Evolutionary conservation across 2,797 vertebrate genomes (phyloP).

Genomic region (Rhinatrema bivittatum): DNA sequence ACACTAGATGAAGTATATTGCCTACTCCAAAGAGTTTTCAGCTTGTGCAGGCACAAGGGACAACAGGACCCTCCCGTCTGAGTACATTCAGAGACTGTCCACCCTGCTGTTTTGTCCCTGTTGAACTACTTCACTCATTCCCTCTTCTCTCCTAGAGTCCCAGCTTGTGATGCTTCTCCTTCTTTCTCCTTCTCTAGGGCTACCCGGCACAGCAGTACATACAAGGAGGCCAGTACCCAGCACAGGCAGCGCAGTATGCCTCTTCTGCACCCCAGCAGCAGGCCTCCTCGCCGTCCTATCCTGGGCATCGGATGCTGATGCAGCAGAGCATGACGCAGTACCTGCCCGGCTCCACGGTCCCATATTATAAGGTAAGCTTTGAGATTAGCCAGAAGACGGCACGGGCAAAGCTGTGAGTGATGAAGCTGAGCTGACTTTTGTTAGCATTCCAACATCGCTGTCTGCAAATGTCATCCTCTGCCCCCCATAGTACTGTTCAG

Average conservation of each 20-base stretch:
- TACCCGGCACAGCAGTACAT: conserved; percentile 73
- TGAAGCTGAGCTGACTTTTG: too few relatives aligned
- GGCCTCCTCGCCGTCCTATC: conserved; percentile 73
- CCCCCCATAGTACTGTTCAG: too few relatives aligned
- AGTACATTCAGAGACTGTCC: too few relatives aligned
- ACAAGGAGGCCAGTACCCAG: conserved; percentile 46
- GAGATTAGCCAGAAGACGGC: background rate
- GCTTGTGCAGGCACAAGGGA: too few relatives aligned
- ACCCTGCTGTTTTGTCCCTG: too few relatives aligned
- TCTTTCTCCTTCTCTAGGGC: conserved; percentile 30
- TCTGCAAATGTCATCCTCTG: too few relatives aligned
- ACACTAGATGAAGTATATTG: too few relatives aligned
- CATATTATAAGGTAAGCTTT: conserved; percentile 68
- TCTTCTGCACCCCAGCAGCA: conserved; percentile 69
- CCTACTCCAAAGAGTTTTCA: too few relatives aligned
- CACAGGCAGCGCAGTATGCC: conserved; percentile 65
- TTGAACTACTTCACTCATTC: too few relatives aligned
- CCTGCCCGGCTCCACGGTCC: conserved; percentile 55
- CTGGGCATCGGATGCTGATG: conserved; percentile 72
- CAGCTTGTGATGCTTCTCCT: conserved; percentile 41
- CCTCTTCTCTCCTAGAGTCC: conserved; percentile 46
- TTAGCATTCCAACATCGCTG: too few relatives aligned
- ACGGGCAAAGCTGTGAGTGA: too few relatives aligned
- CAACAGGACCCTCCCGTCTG: too few relatives aligned
- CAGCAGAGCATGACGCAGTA: conserved; percentile 73